Evolutionary conservation across 2,888 invertebrate species (phyloP).

Genomic region (Leptura quadrifasciata): DNA sequence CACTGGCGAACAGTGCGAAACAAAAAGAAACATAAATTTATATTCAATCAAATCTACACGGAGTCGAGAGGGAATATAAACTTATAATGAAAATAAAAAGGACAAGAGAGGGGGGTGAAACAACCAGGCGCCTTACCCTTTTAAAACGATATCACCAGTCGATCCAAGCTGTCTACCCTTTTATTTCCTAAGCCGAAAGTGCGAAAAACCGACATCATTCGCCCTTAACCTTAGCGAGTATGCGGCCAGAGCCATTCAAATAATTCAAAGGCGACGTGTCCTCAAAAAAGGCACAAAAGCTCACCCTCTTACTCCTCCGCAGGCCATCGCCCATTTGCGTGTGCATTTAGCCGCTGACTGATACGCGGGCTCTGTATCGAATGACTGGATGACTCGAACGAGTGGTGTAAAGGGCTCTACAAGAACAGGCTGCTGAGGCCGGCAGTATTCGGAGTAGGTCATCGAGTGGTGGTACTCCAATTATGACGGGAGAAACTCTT

Average conservation of each 20-base stretch:
- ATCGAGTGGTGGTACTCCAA: constrained; percentile 40
- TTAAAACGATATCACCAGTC: background rate
- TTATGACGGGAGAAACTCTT: constrained; percentile 38
- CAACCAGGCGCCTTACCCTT: background rate
- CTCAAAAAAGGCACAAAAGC: background rate
- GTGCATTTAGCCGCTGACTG: background rate
- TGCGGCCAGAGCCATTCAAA: constrained; percentile 12
- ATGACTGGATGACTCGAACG: constrained; percentile 14
- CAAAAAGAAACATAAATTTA: background rate
- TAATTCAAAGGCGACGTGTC: constrained; percentile 25
- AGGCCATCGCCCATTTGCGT: constrained; percentile 3
- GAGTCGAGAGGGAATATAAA: background rate
- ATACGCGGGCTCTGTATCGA: constrained; percentile 9
- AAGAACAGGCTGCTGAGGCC: constrained; percentile 25
- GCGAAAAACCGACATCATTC: constrained; percentile 11
- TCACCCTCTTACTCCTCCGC: background rate
- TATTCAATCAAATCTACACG: background rate
- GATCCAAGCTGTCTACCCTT: background rate
- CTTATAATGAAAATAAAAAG: background rate
- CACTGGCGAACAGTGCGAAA: background rate
- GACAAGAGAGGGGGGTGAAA: background rate
- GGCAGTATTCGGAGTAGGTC: constrained; percentile 37
- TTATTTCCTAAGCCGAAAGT: background rate
- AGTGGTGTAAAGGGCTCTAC: constrained; percentile 19
- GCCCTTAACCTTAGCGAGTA: constrained; percentile 33